Percentiles rank a stretch among this genome's conserved stretches.
Evolutionary conservation across 2,113 vertebrate genomes (phyloP).

Genomic region (Paedocypris sp.): DNA sequence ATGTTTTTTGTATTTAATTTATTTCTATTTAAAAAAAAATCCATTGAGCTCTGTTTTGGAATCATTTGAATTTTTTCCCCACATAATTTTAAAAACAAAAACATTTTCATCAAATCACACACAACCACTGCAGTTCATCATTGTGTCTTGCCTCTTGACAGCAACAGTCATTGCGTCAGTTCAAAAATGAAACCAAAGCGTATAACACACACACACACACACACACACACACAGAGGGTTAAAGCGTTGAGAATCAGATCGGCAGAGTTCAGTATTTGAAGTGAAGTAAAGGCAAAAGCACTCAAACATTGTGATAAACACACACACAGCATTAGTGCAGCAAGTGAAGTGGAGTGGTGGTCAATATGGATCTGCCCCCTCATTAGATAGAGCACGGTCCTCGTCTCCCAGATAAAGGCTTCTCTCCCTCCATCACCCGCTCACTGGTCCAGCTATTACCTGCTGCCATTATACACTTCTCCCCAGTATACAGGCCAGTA

Average conservation of each 20-base stretch:
- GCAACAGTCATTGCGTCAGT: background rate
- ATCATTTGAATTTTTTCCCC: too few relatives aligned
- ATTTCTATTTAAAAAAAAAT: too few relatives aligned
- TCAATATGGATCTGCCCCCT: constrained; percentile 27
- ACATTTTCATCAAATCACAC: too few relatives aligned
- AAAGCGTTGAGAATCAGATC: background rate
- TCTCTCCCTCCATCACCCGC: constrained; percentile 13
- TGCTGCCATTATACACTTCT: background rate
- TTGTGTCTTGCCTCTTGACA: background rate
- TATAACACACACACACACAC: background rate
- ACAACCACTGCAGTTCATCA: background rate
- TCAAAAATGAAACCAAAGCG: background rate
- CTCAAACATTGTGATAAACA: constrained; percentile 27
- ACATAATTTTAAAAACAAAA: background rate
- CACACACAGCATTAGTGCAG: constrained; percentile 26
- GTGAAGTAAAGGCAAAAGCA: constrained; percentile 5
- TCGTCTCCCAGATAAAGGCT: constrained; percentile 10
- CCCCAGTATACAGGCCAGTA: constrained; percentile 21
- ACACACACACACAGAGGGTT: background rate
- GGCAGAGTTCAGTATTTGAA: background rate
- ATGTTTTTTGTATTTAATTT: too few relatives aligned
- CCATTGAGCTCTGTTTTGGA: too few relatives aligned
- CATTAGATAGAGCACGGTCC: constrained; percentile 19
- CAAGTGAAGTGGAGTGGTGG: constrained; percentile 24
- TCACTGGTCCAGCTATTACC: constrained; percentile 24